A percentile compares a stretch with the other conserved stretches of the same genome.
Conservation (phyloP, 2,888 invertebrate genomes). For the Hydrotaea cyrtoneurina region DNA sequence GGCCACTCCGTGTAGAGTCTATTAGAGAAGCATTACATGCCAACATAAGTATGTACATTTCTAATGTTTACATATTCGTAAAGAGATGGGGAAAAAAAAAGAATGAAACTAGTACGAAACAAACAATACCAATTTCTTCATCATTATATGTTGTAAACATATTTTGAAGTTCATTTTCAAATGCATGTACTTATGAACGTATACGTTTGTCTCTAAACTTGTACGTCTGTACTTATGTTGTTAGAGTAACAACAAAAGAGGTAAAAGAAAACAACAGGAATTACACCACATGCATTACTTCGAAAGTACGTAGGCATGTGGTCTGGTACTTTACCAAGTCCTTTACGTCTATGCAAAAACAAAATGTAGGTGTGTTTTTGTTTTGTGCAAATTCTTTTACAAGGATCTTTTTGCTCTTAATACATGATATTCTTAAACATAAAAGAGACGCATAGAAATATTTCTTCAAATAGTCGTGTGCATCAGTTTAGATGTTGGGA, state of each 20-base stretch:
- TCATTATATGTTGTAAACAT: conserved; percentile 21
- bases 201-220: too few relatives aligned
- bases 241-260: neutral
- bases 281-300: conserved; percentile 22
- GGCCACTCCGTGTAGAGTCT: neutral
- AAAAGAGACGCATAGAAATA: too few relatives aligned
- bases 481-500: too few relatives aligned
- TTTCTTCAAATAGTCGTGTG: too few relatives aligned
- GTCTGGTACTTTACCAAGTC: too few relatives aligned
- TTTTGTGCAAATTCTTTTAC: too few relatives aligned
- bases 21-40: conserved; percentile 32
- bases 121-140: conserved; percentile 10
- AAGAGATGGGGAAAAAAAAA: neutral
- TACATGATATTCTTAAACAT: too few relatives aligned
- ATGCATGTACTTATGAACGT: neutral
- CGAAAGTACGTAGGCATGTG: too few relatives aligned
- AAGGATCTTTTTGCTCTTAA: too few relatives aligned
- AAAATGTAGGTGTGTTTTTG: too few relatives aligned
- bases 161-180: conserved; percentile 26
- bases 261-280: neutral
- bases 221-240: neutral
- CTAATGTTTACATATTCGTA: neutral
- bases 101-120: neutral
- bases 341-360: too few relatives aligned
- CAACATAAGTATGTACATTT: neutral